Evolutionary conservation across 1,140 invertebrate genomes (phyloP).

Genomic region (Anastatus disparis): DNA sequence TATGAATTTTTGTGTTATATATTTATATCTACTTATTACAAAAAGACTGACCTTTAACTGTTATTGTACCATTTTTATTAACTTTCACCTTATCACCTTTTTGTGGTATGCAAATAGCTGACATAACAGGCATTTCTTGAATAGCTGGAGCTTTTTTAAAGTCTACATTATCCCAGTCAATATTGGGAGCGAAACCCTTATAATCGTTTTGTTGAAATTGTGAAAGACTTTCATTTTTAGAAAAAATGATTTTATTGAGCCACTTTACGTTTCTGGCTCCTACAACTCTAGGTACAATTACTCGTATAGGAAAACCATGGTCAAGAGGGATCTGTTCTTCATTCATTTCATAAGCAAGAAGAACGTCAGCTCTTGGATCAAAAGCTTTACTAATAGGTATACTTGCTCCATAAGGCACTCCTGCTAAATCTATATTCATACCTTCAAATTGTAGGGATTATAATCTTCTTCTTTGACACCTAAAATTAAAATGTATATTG

Average conservation of each 20-base stretch:
- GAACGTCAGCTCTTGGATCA: constrained; percentile 80
- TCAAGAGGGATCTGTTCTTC: constrained; percentile 83
- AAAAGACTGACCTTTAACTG: constrained; percentile 73
- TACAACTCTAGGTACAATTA: constrained; percentile 89
- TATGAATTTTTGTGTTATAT: too few species aligned
- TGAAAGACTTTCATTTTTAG: constrained; percentile 85
- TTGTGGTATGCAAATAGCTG: constrained; percentile 88
- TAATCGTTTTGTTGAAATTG: constrained; percentile 99
- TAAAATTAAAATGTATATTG: constrained; percentile 6
- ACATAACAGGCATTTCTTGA: constrained; percentile 93
- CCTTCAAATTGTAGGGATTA: constrained; percentile 79
- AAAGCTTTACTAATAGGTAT: constrained; percentile 89
- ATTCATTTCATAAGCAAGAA: constrained; percentile 98
- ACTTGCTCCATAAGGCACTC: constrained; percentile 88
- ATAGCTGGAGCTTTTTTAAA: constrained; percentile 88
- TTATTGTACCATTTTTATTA: constrained; percentile 70
- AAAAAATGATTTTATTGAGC: constrained; percentile 84
- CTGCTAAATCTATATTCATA: constrained; percentile 84
- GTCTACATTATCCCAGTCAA: constrained; percentile 91
- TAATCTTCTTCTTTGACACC: constrained; percentile 40
- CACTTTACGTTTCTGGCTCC: constrained; percentile 88
- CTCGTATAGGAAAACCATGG: constrained; percentile 92
- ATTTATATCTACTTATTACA: too few species aligned
- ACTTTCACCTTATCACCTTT: constrained; percentile 69
- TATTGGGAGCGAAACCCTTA: constrained; percentile 90